Base-by-base conservation (phyloP, 2,888 invertebrate genomes). In the Micropterix aruncella region DNA sequence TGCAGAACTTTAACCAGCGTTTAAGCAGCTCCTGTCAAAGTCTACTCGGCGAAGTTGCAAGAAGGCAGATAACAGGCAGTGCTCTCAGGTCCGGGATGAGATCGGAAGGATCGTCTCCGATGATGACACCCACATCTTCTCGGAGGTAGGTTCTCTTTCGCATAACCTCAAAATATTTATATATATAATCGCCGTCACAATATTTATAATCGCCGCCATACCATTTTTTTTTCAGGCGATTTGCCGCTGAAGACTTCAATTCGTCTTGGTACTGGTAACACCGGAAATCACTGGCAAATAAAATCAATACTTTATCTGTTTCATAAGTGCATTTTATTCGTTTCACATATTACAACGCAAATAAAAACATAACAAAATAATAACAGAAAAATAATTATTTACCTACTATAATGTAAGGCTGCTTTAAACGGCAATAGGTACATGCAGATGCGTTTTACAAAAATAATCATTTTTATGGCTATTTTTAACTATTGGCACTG, bases 1-100 rank as follows among this genome's bases (percentile, higher is more conserved):
- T 42, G 18, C 42, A 71, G 70, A 71, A 70, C 56, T 71, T 70
- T 60, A 71, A 62, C 54, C 70, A 71, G 55, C 66, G 70, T 0
- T 54, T 71, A 16, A 70, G 70, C 0, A 65, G 63, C 16, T 70
- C 70, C 12, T 70, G 70, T 51, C 56, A 68, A 43, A 66, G 67
- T 1, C 58, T 71, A 44, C 57, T 71, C 52, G 60, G 64, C 19
- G 70, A 68, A 55, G 70, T 69, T 52, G 58, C 66, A 41, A 64
- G 70, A 1, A 57, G 65, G 1, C 59, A 65, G 16, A 14, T 12
- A 9, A 9, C 15, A 9, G 38, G 27, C 12, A 12, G 5, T 7
- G 7, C 27, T 12, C 12, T 27, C 5, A 27, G 27, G 27, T 27
- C 27, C 5, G 27, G 27, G 27, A 27, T 27, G 27, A 27, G 27